Conservation (phyloP, 2,797 vertebrate species). For the Monodelphis domestica region DNA sequence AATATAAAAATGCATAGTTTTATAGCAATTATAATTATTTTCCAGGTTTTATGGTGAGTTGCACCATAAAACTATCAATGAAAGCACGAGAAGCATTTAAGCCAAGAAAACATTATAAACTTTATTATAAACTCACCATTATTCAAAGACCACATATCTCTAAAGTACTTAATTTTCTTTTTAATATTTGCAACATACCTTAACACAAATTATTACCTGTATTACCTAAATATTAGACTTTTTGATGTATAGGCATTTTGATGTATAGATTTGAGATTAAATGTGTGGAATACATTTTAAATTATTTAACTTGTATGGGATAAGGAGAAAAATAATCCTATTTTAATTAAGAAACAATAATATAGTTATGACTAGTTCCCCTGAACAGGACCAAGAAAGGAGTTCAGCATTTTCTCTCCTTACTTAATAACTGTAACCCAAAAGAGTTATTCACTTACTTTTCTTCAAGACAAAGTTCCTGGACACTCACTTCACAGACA, state of each 20-base stretch:
- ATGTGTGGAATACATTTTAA: neutral
- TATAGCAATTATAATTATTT: constrained; percentile 4
- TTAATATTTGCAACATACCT: neutral
- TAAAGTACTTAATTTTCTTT: constrained; percentile 11
- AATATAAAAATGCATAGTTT: neutral
- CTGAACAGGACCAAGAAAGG: neutral
- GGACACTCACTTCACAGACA: neutral
- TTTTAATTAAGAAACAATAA: neutral
- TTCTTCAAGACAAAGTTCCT: neutral
- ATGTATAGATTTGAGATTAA: neutral
- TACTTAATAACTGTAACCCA: neutral
- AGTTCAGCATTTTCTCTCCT: neutral
- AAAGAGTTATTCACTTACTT: neutral
- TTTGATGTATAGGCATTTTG: constrained; percentile 2
- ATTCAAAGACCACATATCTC: constrained; percentile 1
- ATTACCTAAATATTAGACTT: neutral
- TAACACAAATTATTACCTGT: neutral
- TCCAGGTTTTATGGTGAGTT: neutral
- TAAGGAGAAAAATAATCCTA: neutral
- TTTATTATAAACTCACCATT: neutral
- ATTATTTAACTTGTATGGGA: neutral
- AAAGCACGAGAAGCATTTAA: neutral
- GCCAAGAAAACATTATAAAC: neutral
- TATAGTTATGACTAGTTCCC: neutral
- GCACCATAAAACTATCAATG: neutral